Evolutionary conservation across 2,888 invertebrate species (phyloP), one percentile per base, ranked within the genome.

Genomic region (Amphipoea lucens): DNA sequence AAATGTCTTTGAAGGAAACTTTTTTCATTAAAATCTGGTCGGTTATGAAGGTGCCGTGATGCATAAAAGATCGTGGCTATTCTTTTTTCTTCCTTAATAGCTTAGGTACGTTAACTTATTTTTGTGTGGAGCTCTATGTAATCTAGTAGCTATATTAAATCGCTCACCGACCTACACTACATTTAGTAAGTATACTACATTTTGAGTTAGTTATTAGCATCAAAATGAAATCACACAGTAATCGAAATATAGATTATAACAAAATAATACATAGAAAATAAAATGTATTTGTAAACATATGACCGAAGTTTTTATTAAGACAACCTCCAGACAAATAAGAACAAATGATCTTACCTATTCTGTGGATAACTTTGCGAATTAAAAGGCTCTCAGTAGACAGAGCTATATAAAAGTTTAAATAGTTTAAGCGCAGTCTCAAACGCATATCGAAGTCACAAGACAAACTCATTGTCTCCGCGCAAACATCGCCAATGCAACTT

Each of bases 21-120:
- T 94, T 94, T 94, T 94, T 94, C 94, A 94, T 94, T 94, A 93
- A 94, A 93, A 92, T 92, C 91, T 91, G 90, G 90, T 91, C 88
- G 91, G 91, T 92, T 92, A 92, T 91, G 90, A 91, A 92, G 88
- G 90, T 89, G 90, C 88, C 87, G 85, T 87, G 90, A 90, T 94
- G 93, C 92, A 94, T 94, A 93, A 94, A 93, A 93, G 91, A 93
- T 93, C 89, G 78, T 79, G 73, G 84, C 83, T 86, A 88, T 90
- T 89, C 87, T 88, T 84, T 90, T 90, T 86, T 85, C 76, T 88
- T 79, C 20, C 71, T 78, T 79, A 78, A 89, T 85, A 75, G 65
- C 83, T 79, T 76, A 86, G 57, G 63, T 74, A 84, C 84, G 80
- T 75, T 74, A 73, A 79, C 60, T 81, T 86, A 81, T 79, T 88